A percentile compares a stretch with the other conserved stretches of the same genome.
phyloP scores from a whole-genome alignment of 2,797 vertebrate species.

The Siniperca obscura region DNA sequence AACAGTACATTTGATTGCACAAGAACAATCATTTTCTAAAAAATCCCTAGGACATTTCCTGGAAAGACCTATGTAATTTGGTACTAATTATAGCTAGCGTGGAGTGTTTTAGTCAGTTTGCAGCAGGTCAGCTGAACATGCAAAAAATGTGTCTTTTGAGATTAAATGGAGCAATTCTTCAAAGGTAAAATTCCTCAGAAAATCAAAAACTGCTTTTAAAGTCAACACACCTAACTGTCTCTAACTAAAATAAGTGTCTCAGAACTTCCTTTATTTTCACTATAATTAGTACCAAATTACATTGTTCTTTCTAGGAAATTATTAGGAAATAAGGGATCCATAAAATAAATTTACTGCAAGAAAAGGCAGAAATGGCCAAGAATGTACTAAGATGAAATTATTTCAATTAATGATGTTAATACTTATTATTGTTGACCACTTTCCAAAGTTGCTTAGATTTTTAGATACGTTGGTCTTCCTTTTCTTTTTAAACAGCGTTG shows the following conservation, averaged over 20 bases:
- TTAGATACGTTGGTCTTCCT: background rate
- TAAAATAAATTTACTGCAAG: background rate
- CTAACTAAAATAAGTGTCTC: background rate
- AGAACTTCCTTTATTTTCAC: background rate
- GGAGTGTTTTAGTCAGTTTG: background rate
- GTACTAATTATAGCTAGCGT: background rate
- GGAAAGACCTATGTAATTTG: background rate
- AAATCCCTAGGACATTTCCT: background rate
- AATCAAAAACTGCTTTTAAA: background rate
- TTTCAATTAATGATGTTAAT: background rate
- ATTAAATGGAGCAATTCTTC: background rate
- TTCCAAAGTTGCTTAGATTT: background rate
- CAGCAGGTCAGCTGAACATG: background rate
- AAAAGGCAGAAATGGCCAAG: background rate
- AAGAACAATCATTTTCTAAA: background rate
- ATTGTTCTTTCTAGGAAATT: background rate
- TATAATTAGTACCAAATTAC: background rate
- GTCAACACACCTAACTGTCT: background rate
- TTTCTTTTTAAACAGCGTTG: no score
- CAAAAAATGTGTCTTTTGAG: background rate
- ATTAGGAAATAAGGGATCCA: background rate
- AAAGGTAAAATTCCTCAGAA: slow-evolving; percentile 6
- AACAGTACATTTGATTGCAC: background rate
- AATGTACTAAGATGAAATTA: no score
- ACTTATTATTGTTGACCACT: no score